phyloP scores from a whole-genome alignment of 2,888 invertebrate genomes.

The Andrena minutula region DNA sequence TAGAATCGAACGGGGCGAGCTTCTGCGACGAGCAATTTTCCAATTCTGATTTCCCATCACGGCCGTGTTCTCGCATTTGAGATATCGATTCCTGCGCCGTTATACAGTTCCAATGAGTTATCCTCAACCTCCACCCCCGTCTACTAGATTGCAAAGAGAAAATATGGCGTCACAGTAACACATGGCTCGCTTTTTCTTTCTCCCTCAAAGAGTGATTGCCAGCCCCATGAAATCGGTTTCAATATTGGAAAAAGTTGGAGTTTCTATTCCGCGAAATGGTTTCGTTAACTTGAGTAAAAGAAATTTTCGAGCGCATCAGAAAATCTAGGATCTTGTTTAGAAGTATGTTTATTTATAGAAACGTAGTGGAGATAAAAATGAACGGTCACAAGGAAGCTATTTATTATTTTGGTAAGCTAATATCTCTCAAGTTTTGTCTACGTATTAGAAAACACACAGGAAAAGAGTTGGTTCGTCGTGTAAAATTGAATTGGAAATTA shows the following conservation, averaged over 20 bases:
- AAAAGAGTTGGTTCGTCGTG: not conserved
- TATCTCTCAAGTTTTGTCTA: not conserved
- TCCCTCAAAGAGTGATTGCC: not conserved
- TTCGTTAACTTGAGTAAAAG: not conserved
- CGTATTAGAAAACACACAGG: not conserved
- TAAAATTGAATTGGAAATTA: no score
- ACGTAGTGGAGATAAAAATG: no score
- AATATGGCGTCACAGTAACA: conserved; percentile 39
- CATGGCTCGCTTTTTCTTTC: conserved; percentile 28
- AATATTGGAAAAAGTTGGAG: not conserved
- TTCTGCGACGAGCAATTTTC: not conserved
- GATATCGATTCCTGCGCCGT: conserved; percentile 19
- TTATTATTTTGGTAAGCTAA: no score
- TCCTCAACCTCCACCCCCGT: conserved; percentile 50
- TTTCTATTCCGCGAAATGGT: not conserved
- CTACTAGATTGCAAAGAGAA: conserved; percentile 22
- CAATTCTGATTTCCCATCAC: conserved; percentile 14
- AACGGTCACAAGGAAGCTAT: no score
- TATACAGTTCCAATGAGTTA: conserved; percentile 31
- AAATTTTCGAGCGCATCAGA: not conserved
- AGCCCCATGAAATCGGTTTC: not conserved
- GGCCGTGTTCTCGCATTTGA: not conserved
- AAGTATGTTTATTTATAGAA: no score
- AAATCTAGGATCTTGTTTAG: no score
- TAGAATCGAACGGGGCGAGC: not conserved